Conservation (phyloP, 2,797 vertebrate genomes). For the Bradypus variegatus region DNA sequence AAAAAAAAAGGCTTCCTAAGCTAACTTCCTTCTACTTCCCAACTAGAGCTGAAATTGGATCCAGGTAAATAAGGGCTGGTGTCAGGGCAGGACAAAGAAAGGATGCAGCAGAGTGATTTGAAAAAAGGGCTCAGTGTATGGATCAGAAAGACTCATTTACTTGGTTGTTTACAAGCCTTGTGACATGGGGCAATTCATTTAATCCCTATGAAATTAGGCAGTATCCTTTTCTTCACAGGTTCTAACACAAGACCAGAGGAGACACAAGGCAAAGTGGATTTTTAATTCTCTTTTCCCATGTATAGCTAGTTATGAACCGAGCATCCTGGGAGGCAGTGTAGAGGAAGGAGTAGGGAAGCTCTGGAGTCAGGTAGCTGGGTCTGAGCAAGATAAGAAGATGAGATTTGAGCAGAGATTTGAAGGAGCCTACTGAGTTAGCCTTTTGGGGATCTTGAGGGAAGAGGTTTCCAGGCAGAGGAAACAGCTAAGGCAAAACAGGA, state of each 20-base stretch:
- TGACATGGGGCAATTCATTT: not conserved
- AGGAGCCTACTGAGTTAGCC: not conserved
- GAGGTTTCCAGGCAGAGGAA: not conserved
- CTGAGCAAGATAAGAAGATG: not conserved
- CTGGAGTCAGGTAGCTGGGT: not conserved
- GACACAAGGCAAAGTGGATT: not conserved
- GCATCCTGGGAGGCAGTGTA: fast-evolving
- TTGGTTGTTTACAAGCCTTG: not conserved
- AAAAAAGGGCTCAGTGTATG: not conserved
- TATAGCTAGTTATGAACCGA: no score
- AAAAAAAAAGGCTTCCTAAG: not conserved
- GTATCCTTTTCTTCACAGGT: not conserved
- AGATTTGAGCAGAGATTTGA: not conserved
- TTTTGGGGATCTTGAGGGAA: not conserved
- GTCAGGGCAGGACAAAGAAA: not conserved
- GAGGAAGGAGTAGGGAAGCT: not conserved
- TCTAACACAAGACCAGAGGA: not conserved
- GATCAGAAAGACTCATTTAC: not conserved
- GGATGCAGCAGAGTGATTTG: fast-evolving
- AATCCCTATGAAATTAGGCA: not conserved
- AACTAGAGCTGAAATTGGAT: not conserved
- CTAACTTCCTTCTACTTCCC: not conserved
- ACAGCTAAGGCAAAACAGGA: not conserved
- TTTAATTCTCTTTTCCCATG: not conserved
- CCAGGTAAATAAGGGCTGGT: not conserved